Evolutionary conservation across 2,888 invertebrate species (phyloP), one percentile per base, ranked within the genome.

Genomic region (Drosophila anomelani): DNA sequence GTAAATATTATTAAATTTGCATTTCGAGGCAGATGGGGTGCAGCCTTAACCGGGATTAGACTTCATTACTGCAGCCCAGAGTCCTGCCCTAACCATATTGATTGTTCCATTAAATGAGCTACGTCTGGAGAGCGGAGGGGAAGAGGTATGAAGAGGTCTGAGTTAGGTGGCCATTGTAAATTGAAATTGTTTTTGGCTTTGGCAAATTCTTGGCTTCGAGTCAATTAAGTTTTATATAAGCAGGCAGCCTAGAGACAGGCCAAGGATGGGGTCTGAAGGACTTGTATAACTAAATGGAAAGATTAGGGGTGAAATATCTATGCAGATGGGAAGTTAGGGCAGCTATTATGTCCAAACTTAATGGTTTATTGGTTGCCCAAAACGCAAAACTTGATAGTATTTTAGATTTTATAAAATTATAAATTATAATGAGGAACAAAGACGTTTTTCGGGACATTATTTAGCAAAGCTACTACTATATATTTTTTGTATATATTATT

Each of bases 1-100:
- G 78, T 80, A 89, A 89, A 88, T 85, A 89, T 87, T 85, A 89
- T 89, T 82, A 82, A 89, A 85, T 85, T 85, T 89, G 72, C 89
- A 85, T 85, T 72, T 72, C 62, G 62, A 57, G 43, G 49, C 64
- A 49, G 71, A 74, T 56, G 49, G 47, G 43, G 69, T 75, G 87
- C 55, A 62, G 75, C 71, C 73, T 84, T 85, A 89, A 74, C 77
- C 79, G 46, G 89, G 89, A 89, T 85, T 85, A 89, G 85, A 77
- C 89, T 85, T 85, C 83, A 87, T 85, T 85, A 85, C 57, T 68
- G 57, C 67, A 34, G 51, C 20, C 49, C 49, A 32, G 47, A n/a
- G n/a, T 15, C 49, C 32, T 17, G 17, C 75, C 75, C 83, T 74
- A 75, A 57, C 69, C 77, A 74, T 86, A 88, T 84, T 88, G 84